Evolutionary conservation across 2,888 invertebrate species (phyloP), one percentile per base, ranked within the genome.

Genomic region (Xestia ashworthii): DNA sequence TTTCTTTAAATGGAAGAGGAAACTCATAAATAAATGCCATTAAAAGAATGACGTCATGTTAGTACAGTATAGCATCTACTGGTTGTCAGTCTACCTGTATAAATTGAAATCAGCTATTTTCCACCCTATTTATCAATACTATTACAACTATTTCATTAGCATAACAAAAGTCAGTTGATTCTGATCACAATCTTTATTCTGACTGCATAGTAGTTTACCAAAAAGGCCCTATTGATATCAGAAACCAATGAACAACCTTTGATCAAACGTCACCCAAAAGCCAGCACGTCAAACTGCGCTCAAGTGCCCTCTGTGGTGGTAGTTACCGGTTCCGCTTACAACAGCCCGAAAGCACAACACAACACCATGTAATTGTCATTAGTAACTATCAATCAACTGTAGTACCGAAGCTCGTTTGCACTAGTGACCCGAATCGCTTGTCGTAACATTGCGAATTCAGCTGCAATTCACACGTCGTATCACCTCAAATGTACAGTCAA

Each of bases 351-450:
- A 22, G 55, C 25, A 71, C 38, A 53, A 55, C 32, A 68, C 53
- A 62, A 68, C 41, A 16, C 46, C 22, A 55, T 85, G 58, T 76
- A 64, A 82, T 74, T 80, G 74, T 72, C 80, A 83, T 72, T 85
- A 82, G 73, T 65, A 65, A 66, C 62, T 64, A 76, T 87, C 78
- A 67, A 74, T 85, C 81, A 84, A 78, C 60, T 68, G 73, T 67
- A 41, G 69, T 58, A 53, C n/a, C 64, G 53, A 50, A 53, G n/a
- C 69, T 72, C 53, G 38, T 69, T 60, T 75, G 64, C 74, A 75
- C 83, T 74, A 74, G 64, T 87, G 84, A 87, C 85, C 87, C 72
- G 72, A 87, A 84, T 87, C 84, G 73, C 87, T 79, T 69, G 73
- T 58, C 69, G 66, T 66, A 60, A 72, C 74, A 73, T 68, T 62